Evolutionary conservation across 2,797 vertebrate species (phyloP), one percentile per base, ranked within the genome.

Genomic region (Hoplostethus atlanticus): DNA sequence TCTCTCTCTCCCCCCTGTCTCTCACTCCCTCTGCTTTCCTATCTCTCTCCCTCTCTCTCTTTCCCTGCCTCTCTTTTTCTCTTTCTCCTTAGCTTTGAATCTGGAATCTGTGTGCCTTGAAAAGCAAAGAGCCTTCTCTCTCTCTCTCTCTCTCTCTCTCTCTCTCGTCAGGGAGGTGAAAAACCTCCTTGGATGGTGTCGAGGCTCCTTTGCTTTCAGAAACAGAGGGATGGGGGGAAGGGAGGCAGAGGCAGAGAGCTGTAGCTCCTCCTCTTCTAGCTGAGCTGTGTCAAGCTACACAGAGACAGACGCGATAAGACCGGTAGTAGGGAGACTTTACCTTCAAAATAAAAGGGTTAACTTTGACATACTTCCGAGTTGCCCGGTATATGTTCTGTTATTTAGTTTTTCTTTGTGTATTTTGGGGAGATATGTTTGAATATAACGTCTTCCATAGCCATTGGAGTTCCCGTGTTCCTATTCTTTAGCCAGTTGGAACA

Each of bases 211-310:
- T 76, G 75, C 86, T 88, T 71, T 89, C 83, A 91, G 85, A 81
- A 81, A 75, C 82, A 87, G 83, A 15, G 79, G 79, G 65, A 78
- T 85, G 74, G 91, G 91, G 91, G 91, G 89, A 88, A 85, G 91
- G 91, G 91, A 86, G 70, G 77, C 36, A 77, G 81, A 84, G 81
- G 82, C 65, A 77, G 77, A 54, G 73, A 83, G 83, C 75, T 66
- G 67, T 78, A 86, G 87, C 87, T 91, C 88, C 88, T 74, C 87
- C 91, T 91, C 17, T 44, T 86, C 77, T 70, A n/a, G 55, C 72
- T 58, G 40, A 77, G 53, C 13, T 64, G 40, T 8, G 59, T 79
- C 51, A 79, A 83, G 64, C 40, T 46, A 9, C 5, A 10, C 17
- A n/a, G 60, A 25, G 25, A 16, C 21, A 67, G n/a, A 5, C 36